These are phyloP conservation scores for Hydra vulgaris DNA, from an alignment of 30 jellyfish, hydroid and myxozoan genomes.

Conservation along the genomic window DNA sequence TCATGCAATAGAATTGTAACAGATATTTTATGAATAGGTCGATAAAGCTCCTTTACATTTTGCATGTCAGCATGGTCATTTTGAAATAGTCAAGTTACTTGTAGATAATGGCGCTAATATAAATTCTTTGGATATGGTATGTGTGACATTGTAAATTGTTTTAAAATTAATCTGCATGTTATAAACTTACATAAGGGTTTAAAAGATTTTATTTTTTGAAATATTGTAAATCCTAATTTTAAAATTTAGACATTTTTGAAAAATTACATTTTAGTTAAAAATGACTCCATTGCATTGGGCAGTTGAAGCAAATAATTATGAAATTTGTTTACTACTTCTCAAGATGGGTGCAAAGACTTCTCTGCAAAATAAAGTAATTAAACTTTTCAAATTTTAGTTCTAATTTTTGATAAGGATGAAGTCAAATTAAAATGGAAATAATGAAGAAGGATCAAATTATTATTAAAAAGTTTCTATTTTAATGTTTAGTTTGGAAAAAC, in stretches of 20 bases:
- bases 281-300: slow-evolving; percentile 99
- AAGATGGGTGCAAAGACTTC: slow-evolving; percentile 59
- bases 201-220: neutral
- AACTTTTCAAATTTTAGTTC: neutral
- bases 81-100: slow-evolving; percentile 64
- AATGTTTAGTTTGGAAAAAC: slow-evolving; percentile 74
- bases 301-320: slow-evolving; percentile 54
- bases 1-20: too few species aligned
- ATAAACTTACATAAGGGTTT: too few species aligned
- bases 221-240: neutral
- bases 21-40: slow-evolving; percentile 33
- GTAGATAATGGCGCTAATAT: slow-evolving; percentile 62
- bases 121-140: slow-evolving; percentile 70
- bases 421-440: too few species aligned
- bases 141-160: neutral
- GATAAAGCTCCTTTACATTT: slow-evolving; percentile 83
- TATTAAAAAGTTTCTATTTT: too few species aligned
- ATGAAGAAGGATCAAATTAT: too few species aligned
- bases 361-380: slow-evolving; percentile 41
- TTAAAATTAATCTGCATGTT: too few species aligned
- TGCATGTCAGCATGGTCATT: slow-evolving; percentile 83
- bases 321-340: slow-evolving; percentile 44
- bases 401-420: too few species aligned
- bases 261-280: slow-evolving; percentile 57
- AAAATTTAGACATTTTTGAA: too few species aligned